Percentiles rank a stretch among this genome's conserved stretches.
Evolutionary conservation across 2,797 vertebrate species (phyloP).

Genomic region (Rhadinocentrus ornatus): DNA sequence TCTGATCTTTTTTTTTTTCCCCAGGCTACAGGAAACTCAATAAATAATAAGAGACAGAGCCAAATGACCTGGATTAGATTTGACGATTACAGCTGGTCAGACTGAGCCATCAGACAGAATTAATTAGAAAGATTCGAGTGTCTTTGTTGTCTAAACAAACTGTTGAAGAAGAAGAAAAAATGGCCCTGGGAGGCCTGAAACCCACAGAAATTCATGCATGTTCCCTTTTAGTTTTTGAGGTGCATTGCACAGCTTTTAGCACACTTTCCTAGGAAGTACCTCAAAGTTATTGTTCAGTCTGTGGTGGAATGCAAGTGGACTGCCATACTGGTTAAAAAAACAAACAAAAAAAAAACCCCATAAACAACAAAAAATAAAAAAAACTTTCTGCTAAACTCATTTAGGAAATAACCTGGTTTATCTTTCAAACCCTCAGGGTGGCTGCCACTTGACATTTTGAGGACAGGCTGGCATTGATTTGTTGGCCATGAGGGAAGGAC

Average conservation of each 20-base stretch:
- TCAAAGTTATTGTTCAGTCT: constrained; percentile 38
- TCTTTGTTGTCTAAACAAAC: constrained; percentile 66
- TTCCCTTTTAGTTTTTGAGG: constrained; percentile 10
- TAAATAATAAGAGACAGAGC: constrained; percentile 75
- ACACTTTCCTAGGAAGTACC: constrained; percentile 52
- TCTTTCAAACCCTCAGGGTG: constrained; percentile 53
- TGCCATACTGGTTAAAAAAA: constrained; percentile 18
- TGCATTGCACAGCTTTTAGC: constrained; percentile 41
- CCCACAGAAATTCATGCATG: background rate
- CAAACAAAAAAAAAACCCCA: constrained; percentile 51
- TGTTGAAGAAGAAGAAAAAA: constrained; percentile 25
- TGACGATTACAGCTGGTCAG: constrained; percentile 68
- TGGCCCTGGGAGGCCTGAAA: constrained; percentile 22
- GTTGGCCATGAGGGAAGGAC: constrained; percentile 55
- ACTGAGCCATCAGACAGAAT: constrained; percentile 61
- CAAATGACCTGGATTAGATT: constrained; percentile 75
- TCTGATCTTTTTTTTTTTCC: constrained; percentile 24
- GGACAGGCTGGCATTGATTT: constrained; percentile 72
- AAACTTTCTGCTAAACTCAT: constrained; percentile 59
- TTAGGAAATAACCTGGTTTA: constrained; percentile 62
- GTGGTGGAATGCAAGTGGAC: constrained; percentile 40
- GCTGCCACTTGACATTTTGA: constrained; percentile 74
- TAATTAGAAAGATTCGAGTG: constrained; percentile 74
- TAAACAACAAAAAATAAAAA: too few relatives aligned
- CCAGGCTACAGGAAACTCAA: constrained; percentile 57